Evolutionary conservation across 1,140 invertebrate species (phyloP).

Genomic region (Ephestia elutella): DNA sequence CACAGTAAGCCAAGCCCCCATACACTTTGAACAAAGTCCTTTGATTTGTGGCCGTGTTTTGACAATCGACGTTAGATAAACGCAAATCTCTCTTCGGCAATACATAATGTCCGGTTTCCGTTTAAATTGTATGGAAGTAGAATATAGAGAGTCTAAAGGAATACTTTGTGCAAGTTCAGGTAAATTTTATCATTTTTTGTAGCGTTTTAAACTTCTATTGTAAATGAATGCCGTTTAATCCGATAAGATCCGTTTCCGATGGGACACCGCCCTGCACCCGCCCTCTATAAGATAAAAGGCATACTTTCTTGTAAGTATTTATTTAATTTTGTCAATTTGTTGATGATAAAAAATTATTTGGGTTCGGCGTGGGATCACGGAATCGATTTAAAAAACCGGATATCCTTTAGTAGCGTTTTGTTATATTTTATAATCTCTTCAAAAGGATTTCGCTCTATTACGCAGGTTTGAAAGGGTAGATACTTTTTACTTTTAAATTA

Average conservation of each 20-base stretch:
- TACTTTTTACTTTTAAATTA: neutral
- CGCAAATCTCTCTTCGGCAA: conserved; percentile 21
- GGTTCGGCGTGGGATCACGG: conserved; percentile 23
- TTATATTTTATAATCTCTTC: conserved; percentile 20
- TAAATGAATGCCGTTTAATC: conserved; percentile 19
- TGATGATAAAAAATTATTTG: conserved; percentile 29
- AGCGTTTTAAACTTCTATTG: conserved; percentile 25
- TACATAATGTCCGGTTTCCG: conserved; percentile 31
- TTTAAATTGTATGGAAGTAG: conserved; percentile 10
- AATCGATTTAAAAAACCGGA: conserved; percentile 29
- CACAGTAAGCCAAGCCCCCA: no score
- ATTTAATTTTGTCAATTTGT: conserved; percentile 35
- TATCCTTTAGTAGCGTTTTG: conserved; percentile 28
- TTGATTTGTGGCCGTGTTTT: conserved; percentile 51
- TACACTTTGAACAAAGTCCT: no score
- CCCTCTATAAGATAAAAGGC: conserved; percentile 19
- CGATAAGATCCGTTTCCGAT: conserved; percentile 38
- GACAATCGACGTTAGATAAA: conserved; percentile 47
- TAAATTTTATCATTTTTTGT: conserved; percentile 12
- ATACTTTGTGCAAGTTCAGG: conserved; percentile 20
- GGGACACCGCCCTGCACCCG: conserved; percentile 8
- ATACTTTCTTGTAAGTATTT: conserved; percentile 26
- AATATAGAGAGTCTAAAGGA: neutral
- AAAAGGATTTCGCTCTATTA: neutral
- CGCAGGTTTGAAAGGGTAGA: neutral